phyloP scores from a whole-genome alignment of 37 sponge, comb jelly and placozoan species.

The Agelas oroides region DNA sequence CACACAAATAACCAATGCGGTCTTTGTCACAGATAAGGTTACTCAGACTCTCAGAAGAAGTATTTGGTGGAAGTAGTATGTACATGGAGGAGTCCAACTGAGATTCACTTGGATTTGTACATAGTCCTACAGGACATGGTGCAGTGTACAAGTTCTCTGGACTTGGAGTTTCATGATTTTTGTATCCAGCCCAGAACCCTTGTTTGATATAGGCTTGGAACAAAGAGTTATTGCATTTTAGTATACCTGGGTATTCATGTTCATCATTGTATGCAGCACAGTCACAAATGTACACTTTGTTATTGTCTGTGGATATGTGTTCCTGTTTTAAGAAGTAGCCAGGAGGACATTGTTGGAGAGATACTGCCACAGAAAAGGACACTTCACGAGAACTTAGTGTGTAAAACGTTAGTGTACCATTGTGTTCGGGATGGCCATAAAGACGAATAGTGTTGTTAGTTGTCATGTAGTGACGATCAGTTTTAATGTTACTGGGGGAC shows the following conservation, averaged over 20 bases:
- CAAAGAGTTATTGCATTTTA: neutral
- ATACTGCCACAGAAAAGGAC: too few relatives aligned
- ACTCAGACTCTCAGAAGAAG: neutral
- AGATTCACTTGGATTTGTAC: neutral
- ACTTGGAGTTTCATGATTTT: neutral
- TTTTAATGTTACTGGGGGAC: neutral
- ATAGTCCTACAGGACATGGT: slow-evolving; percentile 22
- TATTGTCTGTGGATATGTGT: neutral
- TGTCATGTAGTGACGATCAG: too few relatives aligned
- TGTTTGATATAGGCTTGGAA: slow-evolving; percentile 13
- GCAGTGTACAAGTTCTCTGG: slow-evolving; percentile 18
- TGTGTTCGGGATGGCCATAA: too few relatives aligned
- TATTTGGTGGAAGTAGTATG: neutral
- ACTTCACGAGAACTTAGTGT: too few relatives aligned
- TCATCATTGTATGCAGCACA: slow-evolving; percentile 5
- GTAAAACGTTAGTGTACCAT: too few relatives aligned
- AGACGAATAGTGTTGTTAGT: too few relatives aligned
- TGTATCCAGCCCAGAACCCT: slow-evolving; percentile 54
- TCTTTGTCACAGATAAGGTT: slow-evolving; percentile 2
- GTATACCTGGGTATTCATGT: slow-evolving; percentile 3
- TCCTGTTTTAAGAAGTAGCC: slow-evolving; percentile 13
- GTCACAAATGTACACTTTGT: neutral
- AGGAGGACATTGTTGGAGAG: slow-evolving; percentile 8
- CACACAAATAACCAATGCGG: slow-evolving; percentile 34
- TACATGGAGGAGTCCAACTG: neutral